These are phyloP conservation scores for Alethe castanea DNA, from an alignment of 2,113 vertebrate genomes.

Conservation along the genomic window DNA sequence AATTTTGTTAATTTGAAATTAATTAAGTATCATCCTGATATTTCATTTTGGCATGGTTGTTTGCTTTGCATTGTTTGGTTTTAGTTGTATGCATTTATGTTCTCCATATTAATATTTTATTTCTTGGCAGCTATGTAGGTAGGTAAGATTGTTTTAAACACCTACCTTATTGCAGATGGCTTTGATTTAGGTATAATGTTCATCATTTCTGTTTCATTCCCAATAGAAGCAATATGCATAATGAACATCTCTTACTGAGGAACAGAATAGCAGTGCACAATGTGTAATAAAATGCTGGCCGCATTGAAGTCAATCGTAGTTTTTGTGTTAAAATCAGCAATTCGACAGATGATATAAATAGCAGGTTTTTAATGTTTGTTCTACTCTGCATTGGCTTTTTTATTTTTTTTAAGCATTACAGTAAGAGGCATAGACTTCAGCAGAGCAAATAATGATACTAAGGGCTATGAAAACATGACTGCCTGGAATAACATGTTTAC, in stretches of 20 bases:
- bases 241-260: neutral
- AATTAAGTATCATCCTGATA: neutral
- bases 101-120: neutral
- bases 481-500: neutral
- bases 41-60: neutral
- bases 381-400: neutral
- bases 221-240: neutral
- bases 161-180: neutral
- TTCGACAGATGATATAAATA: neutral
- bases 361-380: neutral
- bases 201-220: neutral
- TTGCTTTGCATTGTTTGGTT: neutral
- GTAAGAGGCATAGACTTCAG: neutral
- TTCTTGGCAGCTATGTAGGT: neutral
- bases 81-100: neutral
- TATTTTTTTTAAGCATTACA: neutral
- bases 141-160: neutral
- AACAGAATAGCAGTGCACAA: neutral
- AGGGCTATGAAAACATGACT: neutral
- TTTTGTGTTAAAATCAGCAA: neutral
- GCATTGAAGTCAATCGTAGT: neutral
- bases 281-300: neutral
- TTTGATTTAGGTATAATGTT: neutral
- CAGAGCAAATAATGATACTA: neutral
- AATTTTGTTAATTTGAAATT: neutral